These are phyloP conservation scores for Papilio xuthus DNA, from an alignment of 1,140 invertebrate species.

Conservation along the genomic window DNA sequence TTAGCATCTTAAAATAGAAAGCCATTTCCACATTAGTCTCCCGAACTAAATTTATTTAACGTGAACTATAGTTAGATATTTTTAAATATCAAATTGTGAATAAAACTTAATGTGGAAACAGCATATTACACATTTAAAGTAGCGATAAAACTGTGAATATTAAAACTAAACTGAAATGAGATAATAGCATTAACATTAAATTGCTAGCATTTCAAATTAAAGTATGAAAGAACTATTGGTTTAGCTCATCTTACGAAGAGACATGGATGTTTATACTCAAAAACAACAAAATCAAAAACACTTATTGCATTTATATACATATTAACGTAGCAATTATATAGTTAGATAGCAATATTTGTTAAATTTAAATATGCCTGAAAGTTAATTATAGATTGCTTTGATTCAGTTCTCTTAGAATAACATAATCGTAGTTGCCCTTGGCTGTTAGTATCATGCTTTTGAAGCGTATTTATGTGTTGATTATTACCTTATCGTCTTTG, in stretches of 20 bases:
- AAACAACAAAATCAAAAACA: conserved; percentile 28
- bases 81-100: not conserved
- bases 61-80: not conserved
- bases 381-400: not conserved
- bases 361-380: not conserved
- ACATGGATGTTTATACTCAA: conserved; percentile 51
- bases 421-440: not conserved
- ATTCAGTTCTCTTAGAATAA: not conserved
- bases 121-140: conserved; percentile 23
- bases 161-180: conserved; percentile 16
- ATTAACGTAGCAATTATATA: not conserved
- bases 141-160: conserved; percentile 11
- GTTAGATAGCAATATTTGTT: not conserved
- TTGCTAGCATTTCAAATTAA: conserved; percentile 30
- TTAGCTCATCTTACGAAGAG: conserved; percentile 42
- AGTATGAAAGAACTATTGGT: conserved; percentile 16
- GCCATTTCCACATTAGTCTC: conserved; percentile 16
- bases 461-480: conserved; percentile 21
- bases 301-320: conserved; percentile 28
- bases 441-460: not conserved
- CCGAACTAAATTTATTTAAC: not conserved
- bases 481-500: conserved; percentile 76
- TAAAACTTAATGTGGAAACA: not conserved
- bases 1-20: conserved; percentile 16
- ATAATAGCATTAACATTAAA: conserved; percentile 20